phyloP scores from a whole-genome alignment of 1,140 invertebrate species.

The Arion vulgaris region DNA sequence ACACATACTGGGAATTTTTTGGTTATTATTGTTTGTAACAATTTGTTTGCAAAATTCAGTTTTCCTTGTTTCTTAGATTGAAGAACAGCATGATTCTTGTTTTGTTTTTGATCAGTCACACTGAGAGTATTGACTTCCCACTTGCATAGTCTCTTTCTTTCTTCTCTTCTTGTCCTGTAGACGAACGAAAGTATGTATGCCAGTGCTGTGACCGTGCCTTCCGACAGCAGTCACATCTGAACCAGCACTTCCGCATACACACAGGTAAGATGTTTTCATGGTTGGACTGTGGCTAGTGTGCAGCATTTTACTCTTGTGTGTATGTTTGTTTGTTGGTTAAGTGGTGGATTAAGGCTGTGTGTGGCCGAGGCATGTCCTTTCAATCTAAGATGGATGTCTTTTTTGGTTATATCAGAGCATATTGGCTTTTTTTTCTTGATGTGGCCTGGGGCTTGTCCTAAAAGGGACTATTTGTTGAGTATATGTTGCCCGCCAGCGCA shows the following conservation, averaged over 20 bases:
- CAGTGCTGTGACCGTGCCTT: conserved; percentile 99
- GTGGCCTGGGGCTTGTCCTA: too few relatives aligned
- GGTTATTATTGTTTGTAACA: neutral
- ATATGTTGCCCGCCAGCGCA: too few relatives aligned
- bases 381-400: too few relatives aligned
- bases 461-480: too few relatives aligned
- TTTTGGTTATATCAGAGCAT: too few relatives aligned
- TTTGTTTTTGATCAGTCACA: neutral
- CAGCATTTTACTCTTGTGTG: too few relatives aligned
- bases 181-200: conserved; percentile 81
- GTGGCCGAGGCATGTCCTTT: too few relatives aligned
- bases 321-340: too few relatives aligned
- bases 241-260: conserved; percentile 99
- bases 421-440: too few relatives aligned
- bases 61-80: conserved; percentile 14
- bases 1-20: too few relatives aligned
- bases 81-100: neutral
- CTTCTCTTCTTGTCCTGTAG: conserved; percentile 97
- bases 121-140: conserved; percentile 76
- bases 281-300: too few relatives aligned
- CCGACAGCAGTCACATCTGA: conserved; percentile 97
- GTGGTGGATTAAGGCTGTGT: too few relatives aligned
- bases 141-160: conserved; percentile 84
- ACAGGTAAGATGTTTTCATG: conserved; percentile 75
- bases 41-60: neutral